phyloP scores from a whole-genome alignment of 2,797 vertebrate genomes.

The Falco biarmicus region DNA sequence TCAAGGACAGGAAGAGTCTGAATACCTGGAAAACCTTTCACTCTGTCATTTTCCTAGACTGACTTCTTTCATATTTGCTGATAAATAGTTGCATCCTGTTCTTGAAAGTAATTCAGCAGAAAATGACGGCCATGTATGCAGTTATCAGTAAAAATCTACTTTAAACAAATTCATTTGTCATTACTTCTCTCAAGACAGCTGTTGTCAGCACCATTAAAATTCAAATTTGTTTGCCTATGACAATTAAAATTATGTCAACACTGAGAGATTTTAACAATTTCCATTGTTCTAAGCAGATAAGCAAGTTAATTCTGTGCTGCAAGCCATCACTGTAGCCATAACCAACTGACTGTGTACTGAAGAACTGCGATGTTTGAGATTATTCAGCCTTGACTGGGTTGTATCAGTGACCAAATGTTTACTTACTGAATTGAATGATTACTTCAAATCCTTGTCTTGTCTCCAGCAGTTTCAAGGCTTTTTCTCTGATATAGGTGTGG shows the following conservation, averaged over 20 bases:
- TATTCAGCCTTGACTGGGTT: constrained; percentile 57
- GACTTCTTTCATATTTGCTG: background rate
- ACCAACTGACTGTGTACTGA: constrained; percentile 47
- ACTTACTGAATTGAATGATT: constrained; percentile 49
- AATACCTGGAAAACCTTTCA: background rate
- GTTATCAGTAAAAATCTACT: constrained; percentile 18
- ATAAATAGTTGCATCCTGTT: constrained; percentile 2
- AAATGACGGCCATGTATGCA: background rate
- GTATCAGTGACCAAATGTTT: constrained; percentile 68
- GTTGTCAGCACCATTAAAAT: constrained; percentile 30
- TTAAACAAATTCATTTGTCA: constrained; percentile 35
- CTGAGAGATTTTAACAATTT: constrained; percentile 28
- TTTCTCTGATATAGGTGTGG: background rate
- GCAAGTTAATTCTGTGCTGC: constrained; percentile 38
- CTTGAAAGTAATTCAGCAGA: background rate
- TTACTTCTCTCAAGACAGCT: constrained; percentile 29
- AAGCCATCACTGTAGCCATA: constrained; percentile 20
- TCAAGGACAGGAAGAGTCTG: background rate
- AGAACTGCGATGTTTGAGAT: constrained; percentile 58
- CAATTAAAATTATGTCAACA: constrained; percentile 38
- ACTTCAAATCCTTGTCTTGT: constrained; percentile 27
- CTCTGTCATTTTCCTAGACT: background rate
- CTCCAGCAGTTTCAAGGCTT: constrained; percentile 36
- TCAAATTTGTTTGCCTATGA: constrained; percentile 22
- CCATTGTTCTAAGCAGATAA: constrained; percentile 56